A percentile compares a stretch with the other conserved stretches of the same genome.
Evolutionary conservation across 2,113 vertebrate species (phyloP).

Genomic region (Xenus cinereus): DNA sequence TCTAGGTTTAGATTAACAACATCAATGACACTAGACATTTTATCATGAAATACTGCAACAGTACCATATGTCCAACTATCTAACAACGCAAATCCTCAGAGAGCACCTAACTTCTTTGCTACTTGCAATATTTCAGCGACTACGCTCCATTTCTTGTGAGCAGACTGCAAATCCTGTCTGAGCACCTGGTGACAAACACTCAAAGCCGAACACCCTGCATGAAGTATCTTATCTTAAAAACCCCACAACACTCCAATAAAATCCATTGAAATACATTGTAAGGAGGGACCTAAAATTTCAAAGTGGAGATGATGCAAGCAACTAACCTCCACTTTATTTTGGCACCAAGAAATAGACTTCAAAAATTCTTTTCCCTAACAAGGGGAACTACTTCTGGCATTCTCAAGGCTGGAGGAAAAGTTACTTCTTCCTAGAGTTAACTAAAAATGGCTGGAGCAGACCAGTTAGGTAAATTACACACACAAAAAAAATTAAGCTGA

Average conservation of each 20-base stretch:
- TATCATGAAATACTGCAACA: neutral
- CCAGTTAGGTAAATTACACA: fast-evolving
- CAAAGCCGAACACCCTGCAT: neutral
- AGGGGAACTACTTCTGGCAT: neutral
- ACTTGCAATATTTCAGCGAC: neutral
- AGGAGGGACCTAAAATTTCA: neutral
- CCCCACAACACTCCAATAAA: neutral
- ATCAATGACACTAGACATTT: neutral
- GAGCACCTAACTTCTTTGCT: neutral
- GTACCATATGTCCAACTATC: neutral
- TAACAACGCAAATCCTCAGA: neutral
- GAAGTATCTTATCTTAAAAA: neutral
- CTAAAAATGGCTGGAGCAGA: neutral
- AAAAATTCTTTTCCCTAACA: neutral
- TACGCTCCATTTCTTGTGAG: neutral
- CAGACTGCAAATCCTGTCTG: neutral
- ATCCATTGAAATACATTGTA: neutral
- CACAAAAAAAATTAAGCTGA: neutral
- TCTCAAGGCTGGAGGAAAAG: neutral
- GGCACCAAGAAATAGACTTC: neutral
- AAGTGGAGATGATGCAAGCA: neutral
- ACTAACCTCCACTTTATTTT: neutral
- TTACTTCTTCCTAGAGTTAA: neutral
- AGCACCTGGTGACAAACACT: neutral
- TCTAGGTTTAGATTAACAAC: neutral